phyloP scores from a whole-genome alignment of 2,113 vertebrate species.

The Erpornis zantholeuca region DNA sequence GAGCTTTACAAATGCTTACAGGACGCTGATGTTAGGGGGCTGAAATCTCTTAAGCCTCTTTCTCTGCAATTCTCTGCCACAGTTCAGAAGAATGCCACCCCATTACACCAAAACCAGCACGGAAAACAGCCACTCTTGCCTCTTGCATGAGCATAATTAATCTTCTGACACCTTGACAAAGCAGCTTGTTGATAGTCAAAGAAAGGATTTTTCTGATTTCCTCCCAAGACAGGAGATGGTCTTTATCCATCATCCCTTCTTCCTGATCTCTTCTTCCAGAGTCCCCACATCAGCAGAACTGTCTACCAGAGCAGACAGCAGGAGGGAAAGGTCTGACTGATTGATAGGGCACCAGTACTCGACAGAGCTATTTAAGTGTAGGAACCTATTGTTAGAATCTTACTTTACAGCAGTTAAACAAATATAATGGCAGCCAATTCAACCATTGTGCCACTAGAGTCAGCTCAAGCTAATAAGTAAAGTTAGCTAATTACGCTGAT shows the following conservation, averaged over 20 bases:
- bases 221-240: constrained; percentile 83
- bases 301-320: constrained; percentile 74
- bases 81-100: constrained; percentile 68
- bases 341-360: constrained; percentile 65
- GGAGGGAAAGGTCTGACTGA: constrained; percentile 74
- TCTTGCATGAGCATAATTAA: constrained; percentile 73
- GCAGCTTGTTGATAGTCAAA: constrained; percentile 79
- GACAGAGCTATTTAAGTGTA: constrained; percentile 72
- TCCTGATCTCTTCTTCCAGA: constrained; percentile 85
- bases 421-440: constrained; percentile 79
- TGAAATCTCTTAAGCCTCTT: constrained; percentile 67
- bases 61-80: constrained; percentile 66
- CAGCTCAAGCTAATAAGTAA: constrained; percentile 70
- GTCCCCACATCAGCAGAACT: constrained; percentile 79
- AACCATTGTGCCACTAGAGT: constrained; percentile 69
- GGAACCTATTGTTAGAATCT: constrained; percentile 77
- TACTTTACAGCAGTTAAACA: constrained; percentile 84
- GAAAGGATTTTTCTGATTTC: constrained; percentile 86
- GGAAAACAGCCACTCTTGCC: constrained; percentile 42
- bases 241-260: constrained; percentile 91
- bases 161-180: constrained; percentile 88
- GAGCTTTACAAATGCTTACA: constrained; percentile 6
- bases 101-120: constrained; percentile 33
- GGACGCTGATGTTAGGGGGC: constrained; percentile 32
- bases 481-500: constrained; percentile 73